phyloP scores from a whole-genome alignment of 2,888 invertebrate genomes.

The Bedellia somnulentella region DNA sequence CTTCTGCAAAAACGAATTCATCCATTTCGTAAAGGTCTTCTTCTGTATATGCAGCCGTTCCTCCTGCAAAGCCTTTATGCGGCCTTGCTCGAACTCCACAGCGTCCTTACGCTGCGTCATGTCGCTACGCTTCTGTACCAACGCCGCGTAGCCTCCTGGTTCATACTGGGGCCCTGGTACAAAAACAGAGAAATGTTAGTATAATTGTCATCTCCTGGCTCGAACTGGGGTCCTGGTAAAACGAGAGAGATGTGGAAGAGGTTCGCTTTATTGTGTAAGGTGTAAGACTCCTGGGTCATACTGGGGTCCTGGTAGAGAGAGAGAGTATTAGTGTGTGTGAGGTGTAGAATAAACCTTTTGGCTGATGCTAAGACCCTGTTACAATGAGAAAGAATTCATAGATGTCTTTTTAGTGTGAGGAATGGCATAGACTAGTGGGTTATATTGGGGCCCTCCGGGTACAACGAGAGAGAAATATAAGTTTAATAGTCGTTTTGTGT shows the following conservation, averaged over 20 bases:
- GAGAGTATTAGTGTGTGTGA: not conserved
- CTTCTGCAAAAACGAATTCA: conserved; percentile 95
- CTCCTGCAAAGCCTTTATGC: conserved; percentile 95
- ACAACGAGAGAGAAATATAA: too few species aligned
- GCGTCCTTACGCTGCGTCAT: conserved; percentile 92
- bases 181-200: not conserved
- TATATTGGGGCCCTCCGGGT: too few species aligned
- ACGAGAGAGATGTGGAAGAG: not conserved
- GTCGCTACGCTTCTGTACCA: conserved; percentile 70
- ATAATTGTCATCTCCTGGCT: not conserved
- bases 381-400: too few species aligned
- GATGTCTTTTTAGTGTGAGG: too few species aligned
- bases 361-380: too few species aligned
- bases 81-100: conserved; percentile 93
- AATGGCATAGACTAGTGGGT: too few species aligned
- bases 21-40: conserved; percentile 99
- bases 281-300: too few species aligned
- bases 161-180: conserved; percentile 66
- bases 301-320: too few species aligned
- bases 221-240: not conserved
- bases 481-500: too few species aligned
- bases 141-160: conserved; percentile 64
- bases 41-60: conserved; percentile 98
- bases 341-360: not conserved
- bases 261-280: too few species aligned